Conservation (phyloP, 2,113 vertebrate species). For the Amazona vittata region DNA sequence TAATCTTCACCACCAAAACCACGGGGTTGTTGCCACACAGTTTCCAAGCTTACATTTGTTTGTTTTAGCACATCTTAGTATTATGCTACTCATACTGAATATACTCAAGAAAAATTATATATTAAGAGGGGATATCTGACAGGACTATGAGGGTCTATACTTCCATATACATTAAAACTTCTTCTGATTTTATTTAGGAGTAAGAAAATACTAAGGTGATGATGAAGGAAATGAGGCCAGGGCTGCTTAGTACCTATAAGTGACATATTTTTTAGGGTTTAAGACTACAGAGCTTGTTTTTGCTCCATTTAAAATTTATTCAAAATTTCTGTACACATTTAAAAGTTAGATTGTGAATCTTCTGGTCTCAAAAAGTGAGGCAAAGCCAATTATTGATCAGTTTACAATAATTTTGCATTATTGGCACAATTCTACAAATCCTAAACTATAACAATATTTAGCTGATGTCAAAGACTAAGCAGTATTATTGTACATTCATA, state of each 20-base stretch:
- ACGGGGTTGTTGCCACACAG: rapidly evolving
- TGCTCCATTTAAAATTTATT: not conserved
- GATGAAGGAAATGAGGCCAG: not conserved
- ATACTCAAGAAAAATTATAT: not conserved
- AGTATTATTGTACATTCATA: not conserved
- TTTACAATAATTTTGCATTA: not conserved
- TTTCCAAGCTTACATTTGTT: not conserved
- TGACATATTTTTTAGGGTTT: not conserved
- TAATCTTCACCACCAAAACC: not conserved
- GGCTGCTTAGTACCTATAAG: not conserved
- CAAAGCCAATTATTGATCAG: not conserved
- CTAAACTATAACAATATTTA: not conserved
- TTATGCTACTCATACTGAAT: not conserved
- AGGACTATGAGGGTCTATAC: not conserved
- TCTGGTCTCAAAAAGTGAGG: not conserved
- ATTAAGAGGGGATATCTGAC: not conserved
- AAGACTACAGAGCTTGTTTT: not conserved
- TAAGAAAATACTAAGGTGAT: not conserved
- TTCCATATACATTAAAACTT: not conserved
- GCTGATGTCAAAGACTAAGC: not conserved
- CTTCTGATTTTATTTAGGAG: not conserved
- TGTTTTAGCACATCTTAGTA: not conserved
- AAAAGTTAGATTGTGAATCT: not conserved
- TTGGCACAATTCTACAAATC: not conserved
- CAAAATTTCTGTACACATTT: not conserved